A percentile compares a stretch with the other conserved stretches of the same genome.
phyloP scores from a whole-genome alignment of 2,888 invertebrate species.

The Meandrusa payeni region DNA sequence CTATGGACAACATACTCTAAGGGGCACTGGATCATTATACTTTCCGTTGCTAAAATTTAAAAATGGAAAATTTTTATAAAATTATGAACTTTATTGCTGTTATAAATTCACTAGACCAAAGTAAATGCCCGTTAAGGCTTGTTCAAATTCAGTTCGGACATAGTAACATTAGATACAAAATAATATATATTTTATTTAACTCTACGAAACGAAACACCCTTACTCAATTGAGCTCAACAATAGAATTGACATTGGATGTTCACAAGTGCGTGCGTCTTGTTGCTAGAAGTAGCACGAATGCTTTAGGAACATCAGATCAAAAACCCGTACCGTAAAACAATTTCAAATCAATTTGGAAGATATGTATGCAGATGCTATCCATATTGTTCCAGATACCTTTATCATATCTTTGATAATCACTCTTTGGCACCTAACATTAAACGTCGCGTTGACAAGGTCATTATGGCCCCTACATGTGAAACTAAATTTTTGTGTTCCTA shows the following conservation, averaged over 20 bases:
- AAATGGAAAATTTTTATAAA: conserved; percentile 69
- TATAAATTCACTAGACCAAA: conserved; percentile 69
- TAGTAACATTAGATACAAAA: conserved; percentile 65
- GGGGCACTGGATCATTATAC: conserved; percentile 78
- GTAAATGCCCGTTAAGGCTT: conserved; percentile 59
- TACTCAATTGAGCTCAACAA: conserved; percentile 76
- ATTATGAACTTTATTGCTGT: conserved; percentile 67
- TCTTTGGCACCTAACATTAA: conserved; percentile 78
- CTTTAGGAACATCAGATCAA: conserved; percentile 79
- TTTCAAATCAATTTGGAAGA: conserved; percentile 73
- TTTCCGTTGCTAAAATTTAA: conserved; percentile 65
- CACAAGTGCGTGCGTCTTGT: conserved; percentile 47
- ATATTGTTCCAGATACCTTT: conserved; percentile 60
- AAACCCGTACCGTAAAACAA: conserved; percentile 74
- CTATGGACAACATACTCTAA: conserved; percentile 77
- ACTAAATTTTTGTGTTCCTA: conserved; percentile 38
- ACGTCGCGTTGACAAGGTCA: conserved; percentile 53
- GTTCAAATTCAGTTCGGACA: conserved; percentile 53
- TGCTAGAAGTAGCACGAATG: conserved; percentile 61
- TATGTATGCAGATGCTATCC: conserved; percentile 65
- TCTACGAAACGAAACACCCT: conserved; percentile 65
- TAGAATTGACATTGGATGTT: conserved; percentile 73
- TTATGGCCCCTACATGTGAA: conserved; percentile 49
- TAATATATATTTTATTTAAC: conserved; percentile 47
- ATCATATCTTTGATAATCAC: conserved; percentile 73